Percentiles rank a stretch among this genome's conserved stretches.
These are phyloP conservation scores for Diprion similis DNA, from an alignment of 1,140 invertebrate genomes.

Conservation along the genomic window DNA sequence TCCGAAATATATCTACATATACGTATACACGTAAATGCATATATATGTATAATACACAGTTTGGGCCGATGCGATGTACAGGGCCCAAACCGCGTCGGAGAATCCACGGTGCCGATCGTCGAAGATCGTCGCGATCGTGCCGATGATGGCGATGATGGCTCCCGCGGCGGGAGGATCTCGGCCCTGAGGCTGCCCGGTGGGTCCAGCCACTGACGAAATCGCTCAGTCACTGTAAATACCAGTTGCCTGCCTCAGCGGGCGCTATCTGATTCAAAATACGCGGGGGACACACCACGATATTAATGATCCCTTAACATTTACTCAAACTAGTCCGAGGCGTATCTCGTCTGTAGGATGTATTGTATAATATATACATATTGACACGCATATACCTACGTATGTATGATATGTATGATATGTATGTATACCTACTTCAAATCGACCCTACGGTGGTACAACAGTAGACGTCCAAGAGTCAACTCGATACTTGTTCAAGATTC, in stretches of 20 bases:
- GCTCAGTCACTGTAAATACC: constrained; percentile 4
- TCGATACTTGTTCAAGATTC: not conserved
- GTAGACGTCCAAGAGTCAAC: not conserved
- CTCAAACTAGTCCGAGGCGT: not conserved
- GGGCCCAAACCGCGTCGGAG: too few relatives aligned
- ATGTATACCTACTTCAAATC: too few relatives aligned
- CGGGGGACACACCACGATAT: not conserved
- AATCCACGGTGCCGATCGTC: not conserved
- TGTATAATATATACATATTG: too few relatives aligned
- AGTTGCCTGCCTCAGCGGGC: not conserved
- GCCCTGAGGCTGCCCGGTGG: not conserved
- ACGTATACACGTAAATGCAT: too few relatives aligned
- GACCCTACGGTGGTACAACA: too few relatives aligned
- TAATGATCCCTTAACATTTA: constrained; percentile 2
- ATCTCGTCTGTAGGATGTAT: too few relatives aligned
- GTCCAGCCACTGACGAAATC: not conserved
- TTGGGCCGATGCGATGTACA: too few relatives aligned
- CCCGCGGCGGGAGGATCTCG: not conserved
- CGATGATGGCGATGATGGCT: constrained; percentile 6
- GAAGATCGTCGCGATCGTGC: not conserved
- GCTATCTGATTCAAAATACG: not conserved
- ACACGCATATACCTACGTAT: too few relatives aligned
- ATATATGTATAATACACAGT: too few relatives aligned
- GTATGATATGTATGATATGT: too few relatives aligned
- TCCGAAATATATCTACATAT: too few relatives aligned